Evolutionary conservation across 2,113 vertebrate genomes (phyloP).

Genomic region (Dissostichus mawsoni): DNA sequence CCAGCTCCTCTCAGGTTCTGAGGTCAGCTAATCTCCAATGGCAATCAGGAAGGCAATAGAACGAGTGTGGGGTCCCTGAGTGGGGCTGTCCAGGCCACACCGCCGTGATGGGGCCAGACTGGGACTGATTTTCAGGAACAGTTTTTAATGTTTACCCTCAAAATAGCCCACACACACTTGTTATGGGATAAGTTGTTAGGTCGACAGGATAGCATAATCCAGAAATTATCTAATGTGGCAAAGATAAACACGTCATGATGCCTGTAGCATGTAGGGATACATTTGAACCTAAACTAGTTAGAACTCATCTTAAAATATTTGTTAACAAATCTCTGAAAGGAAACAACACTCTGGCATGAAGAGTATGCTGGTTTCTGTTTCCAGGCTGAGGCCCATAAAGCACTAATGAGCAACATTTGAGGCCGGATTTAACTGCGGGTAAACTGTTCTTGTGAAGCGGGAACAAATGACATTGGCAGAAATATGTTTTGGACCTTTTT

Average conservation of each 20-base stretch:
- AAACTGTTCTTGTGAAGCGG: not conserved
- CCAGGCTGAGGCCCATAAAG: not conserved
- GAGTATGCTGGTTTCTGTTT: not conserved
- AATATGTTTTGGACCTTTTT: not conserved
- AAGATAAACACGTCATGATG: not conserved
- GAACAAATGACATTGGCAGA: not conserved
- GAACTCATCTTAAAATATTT: not conserved
- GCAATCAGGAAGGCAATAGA: conserved; percentile 70
- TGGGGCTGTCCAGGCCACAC: conserved; percentile 44
- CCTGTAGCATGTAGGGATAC: not conserved
- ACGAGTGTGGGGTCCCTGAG: conserved; percentile 38
- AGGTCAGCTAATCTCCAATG: conserved; percentile 72
- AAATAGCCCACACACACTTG: not conserved
- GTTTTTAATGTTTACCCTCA: conserved; percentile 32
- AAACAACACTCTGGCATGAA: not conserved
- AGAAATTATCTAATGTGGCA: not conserved
- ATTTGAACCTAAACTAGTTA: not conserved
- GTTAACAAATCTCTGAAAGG: not conserved
- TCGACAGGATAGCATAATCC: not conserved
- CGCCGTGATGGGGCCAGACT: conserved; percentile 47
- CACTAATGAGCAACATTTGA: not conserved
- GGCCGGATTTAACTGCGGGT: not conserved
- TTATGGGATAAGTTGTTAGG: not conserved
- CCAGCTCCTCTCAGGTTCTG: conserved; percentile 45
- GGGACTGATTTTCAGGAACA: conserved; percentile 15